Evolutionary conservation across 1,140 invertebrate genomes (phyloP).

Genomic region (Macrobrachium nipponense): DNA sequence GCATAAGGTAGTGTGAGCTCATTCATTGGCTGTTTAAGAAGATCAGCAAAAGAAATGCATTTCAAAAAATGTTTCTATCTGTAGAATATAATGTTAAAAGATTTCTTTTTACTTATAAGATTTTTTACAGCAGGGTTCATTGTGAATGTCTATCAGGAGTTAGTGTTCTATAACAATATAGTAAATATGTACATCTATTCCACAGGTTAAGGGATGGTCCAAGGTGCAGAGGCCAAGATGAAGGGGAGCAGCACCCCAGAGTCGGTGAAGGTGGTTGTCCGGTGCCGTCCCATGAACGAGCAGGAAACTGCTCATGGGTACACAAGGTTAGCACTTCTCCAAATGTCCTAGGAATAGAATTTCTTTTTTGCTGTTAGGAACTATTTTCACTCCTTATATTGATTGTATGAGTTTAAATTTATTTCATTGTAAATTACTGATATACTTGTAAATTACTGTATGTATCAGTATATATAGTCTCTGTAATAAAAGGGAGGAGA

Average conservation of each 20-base stretch:
- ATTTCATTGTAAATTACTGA: no score
- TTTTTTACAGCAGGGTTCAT: background rate
- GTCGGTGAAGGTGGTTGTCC: slow-evolving; percentile 85
- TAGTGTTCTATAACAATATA: background rate
- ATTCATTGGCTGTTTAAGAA: no score
- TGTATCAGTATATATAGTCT: no score
- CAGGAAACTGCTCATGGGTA: slow-evolving; percentile 82
- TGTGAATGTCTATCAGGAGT: background rate
- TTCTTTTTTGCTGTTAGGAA: slow-evolving; percentile 3
- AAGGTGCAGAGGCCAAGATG: slow-evolving; percentile 61
- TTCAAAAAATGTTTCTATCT: no score
- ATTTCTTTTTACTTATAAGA: background rate
- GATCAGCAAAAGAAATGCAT: no score
- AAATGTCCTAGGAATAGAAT: background rate
- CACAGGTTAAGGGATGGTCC: slow-evolving; percentile 50
- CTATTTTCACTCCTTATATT: no score
- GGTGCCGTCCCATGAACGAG: slow-evolving; percentile 89
- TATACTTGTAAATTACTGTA: no score
- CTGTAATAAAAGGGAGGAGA: no score
- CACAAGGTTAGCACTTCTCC: slow-evolving; percentile 68
- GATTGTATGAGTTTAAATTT: no score
- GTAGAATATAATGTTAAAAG: no score
- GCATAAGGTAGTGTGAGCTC: no score
- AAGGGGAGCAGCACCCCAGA: slow-evolving; percentile 46
- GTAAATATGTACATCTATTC: background rate